Conservation (phyloP, 2,113 vertebrate genomes). For the Corythoichthys haematopterus region DNA sequence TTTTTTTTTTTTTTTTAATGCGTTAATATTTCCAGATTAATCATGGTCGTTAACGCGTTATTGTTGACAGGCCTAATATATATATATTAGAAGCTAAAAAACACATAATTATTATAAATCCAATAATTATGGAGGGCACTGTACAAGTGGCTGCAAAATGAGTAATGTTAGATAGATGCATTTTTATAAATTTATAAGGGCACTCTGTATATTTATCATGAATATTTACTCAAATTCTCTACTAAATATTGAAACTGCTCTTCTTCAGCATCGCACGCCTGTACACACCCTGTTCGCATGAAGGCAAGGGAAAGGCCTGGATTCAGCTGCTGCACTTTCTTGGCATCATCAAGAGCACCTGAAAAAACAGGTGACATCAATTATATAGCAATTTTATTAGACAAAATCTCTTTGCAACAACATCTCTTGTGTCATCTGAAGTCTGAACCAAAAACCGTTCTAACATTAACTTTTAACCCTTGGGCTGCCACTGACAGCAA, state of each 20-base stretch:
- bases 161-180: background rate
- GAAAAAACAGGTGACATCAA: background rate
- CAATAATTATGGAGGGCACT: too few species aligned
- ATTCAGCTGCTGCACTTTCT: conserved; percentile 82
- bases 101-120: too few species aligned
- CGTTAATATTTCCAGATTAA: too few species aligned
- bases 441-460: too few species aligned
- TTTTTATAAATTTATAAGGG: background rate
- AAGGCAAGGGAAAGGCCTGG: conserved; percentile 79
- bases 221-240: background rate
- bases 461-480: too few species aligned
- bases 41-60: too few species aligned
- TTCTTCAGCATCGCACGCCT: background rate
- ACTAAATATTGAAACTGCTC: background rate
- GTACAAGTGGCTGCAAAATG: background rate
- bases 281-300: conserved; percentile 84
- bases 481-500: too few species aligned
- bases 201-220: background rate
- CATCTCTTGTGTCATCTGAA: too few species aligned
- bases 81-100: too few species aligned
- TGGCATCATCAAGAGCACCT: conserved; percentile 87
- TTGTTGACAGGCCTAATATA: too few species aligned
- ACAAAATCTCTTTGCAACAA: too few species aligned
- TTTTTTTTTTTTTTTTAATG: too few species aligned
- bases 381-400: background rate